Evolutionary conservation across 2,888 invertebrate genomes (phyloP).

Genomic region (Petrolisthes manimaculis): DNA sequence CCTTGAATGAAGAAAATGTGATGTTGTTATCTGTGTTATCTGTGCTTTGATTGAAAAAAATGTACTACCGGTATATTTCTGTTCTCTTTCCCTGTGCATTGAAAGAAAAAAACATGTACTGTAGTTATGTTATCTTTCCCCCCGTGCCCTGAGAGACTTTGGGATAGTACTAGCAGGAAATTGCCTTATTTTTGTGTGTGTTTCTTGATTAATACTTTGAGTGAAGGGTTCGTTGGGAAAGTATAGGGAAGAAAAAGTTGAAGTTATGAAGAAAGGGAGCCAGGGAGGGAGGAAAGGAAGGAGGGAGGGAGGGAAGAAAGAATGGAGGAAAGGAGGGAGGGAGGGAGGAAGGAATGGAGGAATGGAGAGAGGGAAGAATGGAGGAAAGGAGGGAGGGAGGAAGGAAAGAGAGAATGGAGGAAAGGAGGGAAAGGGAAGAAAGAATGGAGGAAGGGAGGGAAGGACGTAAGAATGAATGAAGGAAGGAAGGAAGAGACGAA

Average conservation of each 20-base stretch:
- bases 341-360: constrained; percentile 13
- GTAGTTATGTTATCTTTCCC: too few relatives aligned
- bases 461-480: neutral
- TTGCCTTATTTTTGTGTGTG: too few relatives aligned
- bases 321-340: neutral
- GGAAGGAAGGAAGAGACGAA: neutral
- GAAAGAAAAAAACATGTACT: too few relatives aligned
- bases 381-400: neutral
- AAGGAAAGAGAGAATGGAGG: neutral
- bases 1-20: too few relatives aligned
- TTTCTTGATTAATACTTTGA: too few relatives aligned
- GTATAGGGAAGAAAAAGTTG: neutral
- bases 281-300: constrained; percentile 3
- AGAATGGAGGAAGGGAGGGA: neutral
- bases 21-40: too few relatives aligned
- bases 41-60: too few relatives aligned
- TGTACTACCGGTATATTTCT: too few relatives aligned
- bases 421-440: neutral
- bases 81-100: too few relatives aligned
- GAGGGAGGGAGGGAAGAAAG: neutral
- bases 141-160: neutral
- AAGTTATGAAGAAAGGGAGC: neutral
- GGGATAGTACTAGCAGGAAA: too few relatives aligned
- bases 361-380: neutral
- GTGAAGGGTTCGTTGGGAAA: neutral